Percentiles rank a stretch among this genome's conserved stretches.
Conservation (phyloP, 1,140 invertebrate genomes). For the Drosophila nikananu region DNA sequence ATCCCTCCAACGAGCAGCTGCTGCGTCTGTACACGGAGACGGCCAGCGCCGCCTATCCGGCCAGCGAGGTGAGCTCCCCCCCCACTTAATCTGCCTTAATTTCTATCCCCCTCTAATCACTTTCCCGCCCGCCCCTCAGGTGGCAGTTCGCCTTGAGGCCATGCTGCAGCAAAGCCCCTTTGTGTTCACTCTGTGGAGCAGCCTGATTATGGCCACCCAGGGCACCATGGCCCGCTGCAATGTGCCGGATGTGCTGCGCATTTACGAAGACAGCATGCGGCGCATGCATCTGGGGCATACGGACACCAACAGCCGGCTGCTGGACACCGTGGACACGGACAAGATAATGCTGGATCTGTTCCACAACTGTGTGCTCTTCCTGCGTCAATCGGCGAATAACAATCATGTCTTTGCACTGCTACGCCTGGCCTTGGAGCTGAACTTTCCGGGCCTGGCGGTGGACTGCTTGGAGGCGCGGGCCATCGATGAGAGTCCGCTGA, state of each 20-base stretch:
- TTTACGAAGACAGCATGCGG: slow-evolving; percentile 87
- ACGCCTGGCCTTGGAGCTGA: slow-evolving; percentile 87
- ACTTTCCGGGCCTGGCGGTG: slow-evolving; percentile 85
- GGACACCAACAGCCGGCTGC: not conserved
- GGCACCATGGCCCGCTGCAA: slow-evolving; percentile 88
- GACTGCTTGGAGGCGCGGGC: slow-evolving; percentile 85
- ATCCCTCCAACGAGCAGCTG: slow-evolving; percentile 87
- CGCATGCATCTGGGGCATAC: slow-evolving; percentile 85
- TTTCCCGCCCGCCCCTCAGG: slow-evolving; percentile 87
- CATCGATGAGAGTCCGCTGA: slow-evolving; percentile 86
- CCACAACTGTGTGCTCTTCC: slow-evolving; percentile 88
- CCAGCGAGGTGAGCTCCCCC: slow-evolving; percentile 54
- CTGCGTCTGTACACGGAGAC: slow-evolving; percentile 86
- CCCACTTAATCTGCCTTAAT: too few species aligned
- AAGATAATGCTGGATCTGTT: slow-evolving; percentile 86
- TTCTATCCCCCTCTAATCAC: slow-evolving; percentile 60
- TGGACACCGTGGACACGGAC: slow-evolving; percentile 68
- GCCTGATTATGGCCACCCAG: slow-evolving; percentile 87
- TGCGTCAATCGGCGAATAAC: slow-evolving; percentile 89
- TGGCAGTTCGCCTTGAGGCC: slow-evolving; percentile 83
- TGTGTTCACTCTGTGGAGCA: slow-evolving; percentile 87
- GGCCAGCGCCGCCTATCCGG: slow-evolving; percentile 51
- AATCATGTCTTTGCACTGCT: slow-evolving; percentile 89
- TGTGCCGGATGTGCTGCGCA: slow-evolving; percentile 86
- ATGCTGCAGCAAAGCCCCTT: slow-evolving; percentile 85